Percentiles rank a stretch among this genome's conserved stretches.
Conservation (phyloP, 2,797 vertebrate species). For the Discoglossus pictus region DNA sequence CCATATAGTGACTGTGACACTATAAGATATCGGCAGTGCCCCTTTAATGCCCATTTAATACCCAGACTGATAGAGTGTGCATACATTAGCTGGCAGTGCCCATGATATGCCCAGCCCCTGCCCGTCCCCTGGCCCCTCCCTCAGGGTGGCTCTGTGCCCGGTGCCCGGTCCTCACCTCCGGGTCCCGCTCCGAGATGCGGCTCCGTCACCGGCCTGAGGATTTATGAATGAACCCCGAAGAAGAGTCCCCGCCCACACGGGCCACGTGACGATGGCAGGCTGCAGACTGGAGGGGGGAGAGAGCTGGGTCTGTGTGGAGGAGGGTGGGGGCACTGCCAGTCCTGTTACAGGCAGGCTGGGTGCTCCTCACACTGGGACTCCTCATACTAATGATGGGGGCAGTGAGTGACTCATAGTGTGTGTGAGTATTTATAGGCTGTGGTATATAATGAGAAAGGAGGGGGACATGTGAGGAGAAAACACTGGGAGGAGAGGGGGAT, state of each 20-base stretch:
- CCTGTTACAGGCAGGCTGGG: background rate
- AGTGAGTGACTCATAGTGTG: constrained; percentile 29
- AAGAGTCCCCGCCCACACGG: constrained; percentile 9
- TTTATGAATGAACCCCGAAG: constrained; percentile 49
- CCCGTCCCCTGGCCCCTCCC: constrained; percentile 11
- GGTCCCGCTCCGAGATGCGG: constrained; percentile 24
- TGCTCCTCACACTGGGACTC: too few species aligned
- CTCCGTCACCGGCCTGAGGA: constrained; percentile 48
- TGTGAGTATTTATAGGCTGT: constrained; percentile 45
- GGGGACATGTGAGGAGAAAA: background rate
- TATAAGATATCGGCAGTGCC: constrained; percentile 11
- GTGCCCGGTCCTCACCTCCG: constrained; percentile 22
- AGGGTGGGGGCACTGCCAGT: background rate
- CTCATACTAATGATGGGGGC: too few species aligned
- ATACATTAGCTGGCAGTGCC: background rate
- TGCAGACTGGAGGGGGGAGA: constrained; percentile 5
- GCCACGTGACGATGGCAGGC: constrained; percentile 32
- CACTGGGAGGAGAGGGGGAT: constrained; percentile 42
- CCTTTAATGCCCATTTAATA: background rate
- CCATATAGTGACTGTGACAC: background rate
- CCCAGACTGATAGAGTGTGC: background rate
- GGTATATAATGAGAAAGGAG: constrained; percentile 24
- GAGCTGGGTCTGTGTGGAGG: too few species aligned
- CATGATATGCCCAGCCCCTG: background rate
- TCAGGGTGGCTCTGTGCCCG: background rate